Evolutionary conservation across 1,140 invertebrate genomes (phyloP).

Genomic region (Belonocnema kinseyi): DNA sequence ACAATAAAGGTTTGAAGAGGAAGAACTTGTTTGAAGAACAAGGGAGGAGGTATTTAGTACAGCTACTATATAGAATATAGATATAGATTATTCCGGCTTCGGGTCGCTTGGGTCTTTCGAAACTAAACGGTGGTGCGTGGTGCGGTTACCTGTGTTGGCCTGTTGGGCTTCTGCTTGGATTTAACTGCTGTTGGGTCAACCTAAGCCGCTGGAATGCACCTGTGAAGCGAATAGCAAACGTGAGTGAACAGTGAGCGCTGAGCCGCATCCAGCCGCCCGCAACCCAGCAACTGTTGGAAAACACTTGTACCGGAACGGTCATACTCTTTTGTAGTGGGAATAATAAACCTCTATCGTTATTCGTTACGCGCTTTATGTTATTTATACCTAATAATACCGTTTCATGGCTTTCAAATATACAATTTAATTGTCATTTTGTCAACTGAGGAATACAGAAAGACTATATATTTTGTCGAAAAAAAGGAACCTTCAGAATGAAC

Average conservation of each 20-base stretch:
- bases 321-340: background rate
- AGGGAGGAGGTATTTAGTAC: too few species aligned
- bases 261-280: too few species aligned
- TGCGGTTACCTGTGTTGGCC: too few species aligned
- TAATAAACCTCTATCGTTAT: background rate
- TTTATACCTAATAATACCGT: background rate
- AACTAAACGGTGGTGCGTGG: background rate
- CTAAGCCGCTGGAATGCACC: slow-evolving; percentile 19
- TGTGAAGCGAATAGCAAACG: background rate
- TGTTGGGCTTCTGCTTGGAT: background rate
- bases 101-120: background rate
- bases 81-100: too few species aligned
- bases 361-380: background rate
- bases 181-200: slow-evolving; percentile 21
- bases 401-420: background rate
- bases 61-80: too few species aligned
- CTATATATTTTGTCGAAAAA: too few species aligned
- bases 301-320: slow-evolving; percentile 9
- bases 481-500: too few species aligned
- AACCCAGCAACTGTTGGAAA: background rate
- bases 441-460: too few species aligned
- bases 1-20: slow-evolving; percentile 7
- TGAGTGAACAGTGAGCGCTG: background rate
- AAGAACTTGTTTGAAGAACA: background rate
- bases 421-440: too few species aligned